Conservation (phyloP, 2,888 invertebrate genomes). For the Calliopum simillimum region DNA sequence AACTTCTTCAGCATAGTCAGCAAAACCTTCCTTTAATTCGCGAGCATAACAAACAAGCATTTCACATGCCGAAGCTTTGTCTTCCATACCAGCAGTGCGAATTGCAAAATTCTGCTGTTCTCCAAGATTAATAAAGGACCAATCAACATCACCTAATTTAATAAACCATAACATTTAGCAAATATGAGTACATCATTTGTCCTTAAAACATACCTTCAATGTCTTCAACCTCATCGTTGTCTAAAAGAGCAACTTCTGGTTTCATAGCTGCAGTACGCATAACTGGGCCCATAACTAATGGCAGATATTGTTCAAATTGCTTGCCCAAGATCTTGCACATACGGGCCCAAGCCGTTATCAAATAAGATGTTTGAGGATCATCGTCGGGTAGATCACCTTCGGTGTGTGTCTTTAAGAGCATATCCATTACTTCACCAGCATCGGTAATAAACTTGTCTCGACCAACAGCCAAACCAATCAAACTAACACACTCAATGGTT, state of each 20-base stretch:
- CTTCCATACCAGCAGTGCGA: conserved; percentile 87
- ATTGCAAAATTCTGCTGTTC: conserved; percentile 94
- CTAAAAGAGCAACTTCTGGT: conserved; percentile 88
- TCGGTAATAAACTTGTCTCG: conserved; percentile 88
- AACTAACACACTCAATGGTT: conserved; percentile 98
- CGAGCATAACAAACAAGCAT: conserved; percentile 94
- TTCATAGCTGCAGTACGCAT: conserved; percentile 88
- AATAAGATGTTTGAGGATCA: conserved; percentile 96
- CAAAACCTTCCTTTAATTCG: conserved; percentile 83
- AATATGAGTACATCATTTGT: too few relatives aligned
- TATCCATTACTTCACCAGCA: conserved; percentile 95
- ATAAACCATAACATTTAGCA: neutral
- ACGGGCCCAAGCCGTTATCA: conserved; percentile 99
- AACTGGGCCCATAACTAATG: conserved; percentile 91
- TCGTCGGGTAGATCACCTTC: conserved; percentile 90
- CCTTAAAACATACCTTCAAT: conserved; percentile 71
- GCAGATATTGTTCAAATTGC: conserved; percentile 89
- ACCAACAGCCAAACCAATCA: conserved; percentile 92
- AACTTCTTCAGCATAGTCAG: conserved; percentile 76
- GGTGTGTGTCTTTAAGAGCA: conserved; percentile 90
- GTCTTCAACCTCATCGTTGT: conserved; percentile 83
- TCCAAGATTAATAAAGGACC: conserved; percentile 91
- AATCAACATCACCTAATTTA: conserved; percentile 75
- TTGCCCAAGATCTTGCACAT: conserved; percentile 94
- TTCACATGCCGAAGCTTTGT: conserved; percentile 93